A percentile compares a stretch with the other conserved stretches of the same genome.
Evolutionary conservation across 2,888 invertebrate species (phyloP).

Genomic region (Lapara coniferarum): DNA sequence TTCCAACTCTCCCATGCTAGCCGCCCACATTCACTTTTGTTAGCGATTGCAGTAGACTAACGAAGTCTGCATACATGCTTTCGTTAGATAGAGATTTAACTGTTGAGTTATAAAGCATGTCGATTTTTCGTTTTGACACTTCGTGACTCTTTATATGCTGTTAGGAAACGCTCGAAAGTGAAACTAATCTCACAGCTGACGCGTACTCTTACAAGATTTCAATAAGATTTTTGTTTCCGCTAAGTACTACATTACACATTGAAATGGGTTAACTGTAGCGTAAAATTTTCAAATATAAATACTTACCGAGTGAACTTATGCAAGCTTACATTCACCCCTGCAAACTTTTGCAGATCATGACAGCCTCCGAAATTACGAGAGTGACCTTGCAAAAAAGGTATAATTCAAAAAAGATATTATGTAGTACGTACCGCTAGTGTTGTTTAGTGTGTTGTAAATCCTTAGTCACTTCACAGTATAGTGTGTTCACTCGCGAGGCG

Average conservation of each 20-base stretch:
- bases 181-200: constrained; percentile 44
- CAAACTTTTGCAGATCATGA: constrained; percentile 71
- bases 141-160: constrained; percentile 47
- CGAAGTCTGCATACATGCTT: background rate
- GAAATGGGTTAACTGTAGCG: background rate
- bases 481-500: constrained; percentile 68
- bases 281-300: background rate
- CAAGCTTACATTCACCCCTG: constrained; percentile 44
- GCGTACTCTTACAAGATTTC: background rate
- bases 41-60: constrained; percentile 50
- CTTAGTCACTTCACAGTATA: constrained; percentile 74
- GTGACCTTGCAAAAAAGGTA: constrained; percentile 44
- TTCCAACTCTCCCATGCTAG: constrained; percentile 59
- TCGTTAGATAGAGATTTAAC: background rate
- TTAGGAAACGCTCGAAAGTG: constrained; percentile 70
- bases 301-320: constrained; percentile 1
- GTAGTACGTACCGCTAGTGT: constrained; percentile 48
- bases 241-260: too few species aligned
- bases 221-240: background rate
- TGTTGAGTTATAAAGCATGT: constrained; percentile 7
- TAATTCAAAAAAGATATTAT: constrained; percentile 23
- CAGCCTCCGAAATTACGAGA: constrained; percentile 44
- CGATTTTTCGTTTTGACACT: constrained; percentile 15
- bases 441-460: constrained; percentile 53
- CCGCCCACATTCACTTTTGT: constrained; percentile 79